These are phyloP conservation scores for Germaria angustata DNA, from an alignment of 2,888 invertebrate genomes.

Conservation along the genomic window DNA sequence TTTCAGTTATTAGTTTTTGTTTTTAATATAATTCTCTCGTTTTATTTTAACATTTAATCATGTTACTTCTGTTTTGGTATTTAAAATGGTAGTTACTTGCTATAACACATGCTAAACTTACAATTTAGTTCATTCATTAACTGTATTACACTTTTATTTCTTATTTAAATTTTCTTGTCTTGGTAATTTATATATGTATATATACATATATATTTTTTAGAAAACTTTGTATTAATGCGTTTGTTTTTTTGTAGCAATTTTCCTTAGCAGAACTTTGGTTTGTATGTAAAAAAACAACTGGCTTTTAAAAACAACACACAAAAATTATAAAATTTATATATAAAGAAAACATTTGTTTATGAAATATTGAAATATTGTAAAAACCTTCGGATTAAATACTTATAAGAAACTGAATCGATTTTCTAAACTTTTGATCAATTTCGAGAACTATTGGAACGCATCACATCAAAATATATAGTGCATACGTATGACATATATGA, in stretches of 20 bases:
- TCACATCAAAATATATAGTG: no score
- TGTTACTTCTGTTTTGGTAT: slow-evolving; percentile 5
- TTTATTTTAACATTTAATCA: slow-evolving; percentile 21
- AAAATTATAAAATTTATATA: no score
- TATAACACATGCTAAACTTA: slow-evolving; percentile 46
- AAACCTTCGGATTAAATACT: no score
- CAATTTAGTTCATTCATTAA: slow-evolving; percentile 49
- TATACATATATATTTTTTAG: background rate
- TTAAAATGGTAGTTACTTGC: slow-evolving; percentile 29
- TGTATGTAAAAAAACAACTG: slow-evolving; percentile 3
- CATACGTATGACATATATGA: no score
- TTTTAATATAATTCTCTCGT: background rate
- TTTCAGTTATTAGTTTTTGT: slow-evolving; percentile 29
- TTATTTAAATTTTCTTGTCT: background rate
- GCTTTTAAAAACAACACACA: no score
- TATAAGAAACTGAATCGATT: no score
- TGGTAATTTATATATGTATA: no score
- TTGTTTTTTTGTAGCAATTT: background rate
- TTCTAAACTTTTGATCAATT: no score
- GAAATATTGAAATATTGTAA: no score
- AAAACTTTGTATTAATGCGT: background rate
- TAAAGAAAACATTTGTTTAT: no score
- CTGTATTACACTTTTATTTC: slow-evolving; percentile 29
- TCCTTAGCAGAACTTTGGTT: slow-evolving; percentile 4
- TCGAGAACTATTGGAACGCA: no score